Base-by-base conservation (phyloP, 2,888 invertebrate genomes). In the Disparrhopalites patrizii region DNA sequence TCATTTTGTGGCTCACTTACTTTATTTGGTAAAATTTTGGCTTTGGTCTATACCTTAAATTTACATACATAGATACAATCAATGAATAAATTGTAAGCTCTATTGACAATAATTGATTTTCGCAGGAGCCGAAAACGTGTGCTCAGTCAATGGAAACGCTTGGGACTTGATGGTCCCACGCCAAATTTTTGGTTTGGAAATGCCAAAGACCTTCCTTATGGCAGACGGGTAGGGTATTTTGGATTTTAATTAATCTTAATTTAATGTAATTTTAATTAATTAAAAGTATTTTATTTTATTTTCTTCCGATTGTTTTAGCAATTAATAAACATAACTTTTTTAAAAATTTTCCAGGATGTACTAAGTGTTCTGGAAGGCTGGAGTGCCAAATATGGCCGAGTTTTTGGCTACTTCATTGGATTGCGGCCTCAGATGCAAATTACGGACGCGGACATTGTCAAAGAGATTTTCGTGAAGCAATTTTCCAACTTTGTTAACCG, bases 181-280 rank as follows among this genome's bases (percentile, higher is more conserved):
- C 74, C 74, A 28, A 69, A 74, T 67, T 74, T 74, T 62, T 73
- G 72, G 73, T 69, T 68, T 55, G 74, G 74, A 58, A 74, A 74
- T 64, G 73, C 70, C 43, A 74, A 74, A 47, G 69, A 74, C 33
- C 61, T 74, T 63, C 69, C 72, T 51, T 74, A 74, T 63, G 74
- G 74, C 23, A 64, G 73, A 61, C 69, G 68, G 36, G 73, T 74
- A 70, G 62, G 71, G 65, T 28, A 43, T 43, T 3, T 56, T 18
- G n/a, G 13, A 28, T 25, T 25, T 28, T 27, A 28, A 27, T 25
- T 23, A 15, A 2, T 55, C 13, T 33, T n/a, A 30, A 5, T 54
- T 30, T n/a, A 54, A 25, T 30, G 5, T 54, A 30, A 10, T 30
- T 30, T 54, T 8, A 28, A 13, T 38, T 23, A 38, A 38, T 52